A percentile compares a stretch with the other conserved stretches of the same genome.
Evolutionary conservation across 1,140 invertebrate genomes (phyloP).

Genomic region (Ceratoteleas bidentatus): DNA sequence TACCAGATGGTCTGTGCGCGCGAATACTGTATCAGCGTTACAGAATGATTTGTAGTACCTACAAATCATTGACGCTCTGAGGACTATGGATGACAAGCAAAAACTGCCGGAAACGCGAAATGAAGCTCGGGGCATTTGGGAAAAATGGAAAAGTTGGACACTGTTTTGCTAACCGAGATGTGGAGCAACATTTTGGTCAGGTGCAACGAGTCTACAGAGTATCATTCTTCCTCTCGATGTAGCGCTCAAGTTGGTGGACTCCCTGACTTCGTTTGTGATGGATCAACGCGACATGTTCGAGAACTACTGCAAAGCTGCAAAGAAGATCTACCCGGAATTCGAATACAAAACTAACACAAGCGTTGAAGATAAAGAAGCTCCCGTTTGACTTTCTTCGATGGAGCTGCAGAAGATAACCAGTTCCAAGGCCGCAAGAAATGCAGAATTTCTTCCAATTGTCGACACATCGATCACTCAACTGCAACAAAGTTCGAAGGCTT

Average conservation of each 20-base stretch:
- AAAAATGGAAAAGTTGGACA: conserved; percentile 12
- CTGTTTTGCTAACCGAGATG: conserved; percentile 11
- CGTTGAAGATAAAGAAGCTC: conserved; percentile 9
- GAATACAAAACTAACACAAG: conserved; percentile 5
- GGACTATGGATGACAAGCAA: conserved; percentile 3
- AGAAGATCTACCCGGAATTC: neutral
- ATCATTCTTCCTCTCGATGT: conserved; percentile 7
- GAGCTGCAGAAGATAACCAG: conserved; percentile 1
- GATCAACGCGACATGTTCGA: conserved; percentile 4
- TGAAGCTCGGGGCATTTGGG: conserved; percentile 13
- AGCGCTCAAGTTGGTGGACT: neutral
- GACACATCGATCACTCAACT: conserved; percentile 10
- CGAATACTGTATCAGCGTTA: conserved; percentile 9
- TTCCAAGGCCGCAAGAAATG: neutral
- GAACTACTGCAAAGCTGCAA: neutral
- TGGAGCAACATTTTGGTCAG: conserved; percentile 6
- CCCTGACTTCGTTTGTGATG: neutral
- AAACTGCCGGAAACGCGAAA: conserved; percentile 7
- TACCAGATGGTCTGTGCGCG: conserved; percentile 28
- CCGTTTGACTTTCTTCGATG: conserved; percentile 6
- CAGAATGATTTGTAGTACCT: neutral
- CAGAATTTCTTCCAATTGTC: conserved; percentile 7
- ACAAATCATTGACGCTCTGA: conserved; percentile 1
- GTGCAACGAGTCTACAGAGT: conserved; percentile 6
- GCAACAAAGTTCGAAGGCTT: conserved; percentile 4